These are phyloP conservation scores for Colaptes auratus DNA, from an alignment of 2,113 vertebrate species.

Conservation along the genomic window DNA sequence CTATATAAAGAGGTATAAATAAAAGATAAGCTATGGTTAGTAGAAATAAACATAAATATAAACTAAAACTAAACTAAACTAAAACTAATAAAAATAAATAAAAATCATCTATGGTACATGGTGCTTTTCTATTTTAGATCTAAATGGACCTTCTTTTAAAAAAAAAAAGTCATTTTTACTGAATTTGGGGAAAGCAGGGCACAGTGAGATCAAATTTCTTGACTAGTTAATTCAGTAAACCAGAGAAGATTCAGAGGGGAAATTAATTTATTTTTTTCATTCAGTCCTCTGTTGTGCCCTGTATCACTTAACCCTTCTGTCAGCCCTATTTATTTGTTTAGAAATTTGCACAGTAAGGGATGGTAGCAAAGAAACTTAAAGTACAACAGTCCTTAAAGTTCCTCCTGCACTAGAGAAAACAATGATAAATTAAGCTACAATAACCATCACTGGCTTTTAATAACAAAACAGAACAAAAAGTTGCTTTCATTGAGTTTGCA, in stretches of 20 bases:
- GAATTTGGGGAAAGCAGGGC: background rate
- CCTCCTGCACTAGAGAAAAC: background rate
- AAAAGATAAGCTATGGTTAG: background rate
- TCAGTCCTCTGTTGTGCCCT: background rate
- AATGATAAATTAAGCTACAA: background rate
- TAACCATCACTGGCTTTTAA: background rate
- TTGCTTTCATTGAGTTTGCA: background rate
- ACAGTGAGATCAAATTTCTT: background rate
- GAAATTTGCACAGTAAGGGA: background rate
- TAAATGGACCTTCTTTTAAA: background rate
- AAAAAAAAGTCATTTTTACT: background rate
- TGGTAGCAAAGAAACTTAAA: background rate
- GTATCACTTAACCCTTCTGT: background rate
- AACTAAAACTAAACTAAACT: too few relatives aligned
- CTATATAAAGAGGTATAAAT: background rate
- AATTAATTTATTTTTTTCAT: background rate
- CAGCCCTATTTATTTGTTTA: background rate
- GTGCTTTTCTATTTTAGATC: background rate
- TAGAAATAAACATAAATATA: too few relatives aligned
- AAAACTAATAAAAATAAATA: too few relatives aligned
- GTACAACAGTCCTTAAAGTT: background rate
- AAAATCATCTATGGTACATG: background rate
- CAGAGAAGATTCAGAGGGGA: background rate
- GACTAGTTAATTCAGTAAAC: background rate
- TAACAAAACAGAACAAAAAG: background rate